Evolutionary conservation across 2,113 vertebrate species (phyloP), one percentile per base, ranked within the genome.

Genomic region (Phaethon lepturus): DNA sequence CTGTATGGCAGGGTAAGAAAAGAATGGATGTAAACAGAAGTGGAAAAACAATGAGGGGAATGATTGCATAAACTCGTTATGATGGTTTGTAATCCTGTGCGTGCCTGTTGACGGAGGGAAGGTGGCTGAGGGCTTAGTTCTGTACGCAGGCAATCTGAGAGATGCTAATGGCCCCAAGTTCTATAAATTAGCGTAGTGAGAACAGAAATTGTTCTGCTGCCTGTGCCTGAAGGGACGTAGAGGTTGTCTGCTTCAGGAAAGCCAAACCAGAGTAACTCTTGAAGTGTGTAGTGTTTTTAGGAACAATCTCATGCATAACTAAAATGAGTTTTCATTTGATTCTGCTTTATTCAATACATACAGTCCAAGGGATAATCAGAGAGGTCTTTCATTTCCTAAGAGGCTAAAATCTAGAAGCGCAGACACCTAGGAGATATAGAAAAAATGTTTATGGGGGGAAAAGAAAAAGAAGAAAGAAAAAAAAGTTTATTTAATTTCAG

Each of bases 31-130:
- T 40, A 33, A 87, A 33, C 6, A 47, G 31, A 50, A 68, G 52
- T 10, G 63, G 47, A 52, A 33, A 64, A 60, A 6, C 38, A 38
- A 38, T 0, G 1, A 60, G 12, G 6, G 10, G 9, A 72, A 10
- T 5, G 28, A 42, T 63, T 1, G 1, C 23, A 20, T 0, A 0
- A 25, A 1, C 24, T 40, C 35, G 3, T 12, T 31, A 6, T 49
- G 20, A 0, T 7, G 17, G 28, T 63, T 56, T 67, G 56, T 15
- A 16, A 29, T 31, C 1, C 1, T 22, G 26, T 35, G 33, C 1
- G 1, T 40, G 76, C 10, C 18, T 1, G 40, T 38, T 44, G 80
- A 66, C n/a, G 15, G 22, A 28, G 19, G 28, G 11, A 29, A 44
- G 13, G n/a, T 16, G 50, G 6, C 56, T 24, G 26, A 80, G 58